A percentile compares a stretch with the other conserved stretches of the same genome.
Conservation (phyloP, 2,888 invertebrate genomes). For the Schizotus pectinicornis region DNA sequence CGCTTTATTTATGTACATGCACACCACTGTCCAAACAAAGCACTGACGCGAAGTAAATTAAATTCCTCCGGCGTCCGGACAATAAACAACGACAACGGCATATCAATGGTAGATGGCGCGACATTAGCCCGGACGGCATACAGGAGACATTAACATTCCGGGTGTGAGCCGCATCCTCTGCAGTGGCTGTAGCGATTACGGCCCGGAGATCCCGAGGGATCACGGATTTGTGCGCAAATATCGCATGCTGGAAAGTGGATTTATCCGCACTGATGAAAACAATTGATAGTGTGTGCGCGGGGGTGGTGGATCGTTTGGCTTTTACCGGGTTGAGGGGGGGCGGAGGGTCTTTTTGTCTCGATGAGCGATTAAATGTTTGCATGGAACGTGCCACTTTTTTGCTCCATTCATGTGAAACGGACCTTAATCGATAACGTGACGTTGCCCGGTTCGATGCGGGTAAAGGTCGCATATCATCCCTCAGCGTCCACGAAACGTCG, state of each 20-base stretch:
- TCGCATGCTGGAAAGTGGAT: slow-evolving; percentile 37
- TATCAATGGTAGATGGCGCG: slow-evolving; percentile 11
- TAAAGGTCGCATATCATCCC: too few relatives aligned
- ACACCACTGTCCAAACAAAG: slow-evolving; percentile 4
- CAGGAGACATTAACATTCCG: slow-evolving; percentile 18
- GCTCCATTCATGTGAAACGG: too few relatives aligned
- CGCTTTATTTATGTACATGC: too few relatives aligned
- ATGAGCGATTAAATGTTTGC: too few relatives aligned
- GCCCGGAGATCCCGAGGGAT: slow-evolving; percentile 37
- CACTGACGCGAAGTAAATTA: slow-evolving; percentile 8
- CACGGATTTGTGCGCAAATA: slow-evolving; percentile 47
- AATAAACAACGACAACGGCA: slow-evolving; percentile 21
- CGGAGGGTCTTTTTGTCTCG: not conserved
- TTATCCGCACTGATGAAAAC: slow-evolving; percentile 45
- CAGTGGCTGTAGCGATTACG: slow-evolving; percentile 32
- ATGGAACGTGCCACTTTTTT: too few relatives aligned
- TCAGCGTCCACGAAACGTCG: too few relatives aligned
- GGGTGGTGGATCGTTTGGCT: slow-evolving; percentile 21
- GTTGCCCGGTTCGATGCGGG: too few relatives aligned
- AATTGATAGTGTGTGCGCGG: slow-evolving; percentile 51
- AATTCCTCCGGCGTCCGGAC: slow-evolving; percentile 16
- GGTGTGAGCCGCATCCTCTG: slow-evolving; percentile 4
- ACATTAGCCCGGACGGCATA: slow-evolving; percentile 5
- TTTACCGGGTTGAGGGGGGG: not conserved
- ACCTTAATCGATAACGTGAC: too few relatives aligned